Evolutionary conservation across 2,888 invertebrate genomes (phyloP), one percentile per base, ranked within the genome.

Genomic region (Idaea straminata): DNA sequence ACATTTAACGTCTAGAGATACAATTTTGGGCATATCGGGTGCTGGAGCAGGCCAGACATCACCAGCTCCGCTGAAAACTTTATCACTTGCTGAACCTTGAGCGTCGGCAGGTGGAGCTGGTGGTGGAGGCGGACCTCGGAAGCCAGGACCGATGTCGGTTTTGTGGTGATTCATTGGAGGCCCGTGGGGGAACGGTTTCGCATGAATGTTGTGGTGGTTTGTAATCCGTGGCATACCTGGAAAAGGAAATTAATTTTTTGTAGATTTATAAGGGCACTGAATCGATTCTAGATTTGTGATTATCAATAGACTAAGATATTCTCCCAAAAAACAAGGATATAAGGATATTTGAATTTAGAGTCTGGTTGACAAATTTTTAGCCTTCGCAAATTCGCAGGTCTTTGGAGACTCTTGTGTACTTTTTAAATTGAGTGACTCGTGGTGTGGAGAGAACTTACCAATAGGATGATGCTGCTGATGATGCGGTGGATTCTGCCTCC

Each of bases 1-100:
- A 85, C 98, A 98, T 85, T 98, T 98, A 0, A 98, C 98, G 78
- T 98, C 98, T 13, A 98, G 91, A 0, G 97, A 97, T 10, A 97
- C 95, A 69, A 98, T 98, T 88, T 98, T 98, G 0, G 98, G 98
- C 97, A 98, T 98, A 77, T 98, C 98, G 10, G 96, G 96, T 4
- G 95, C 95, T 0, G 96, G 96, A 0, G 96, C 95, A 0, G 97
- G 96, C 98, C 98, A 98, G 10, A 96, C 95, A 72, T 98, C 98
- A 58, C 96, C 96, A 47, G 94, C 94, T 57, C 92, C 92, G 58
- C 89, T 91, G 82, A 93, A 94, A 15, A 94, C 90, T 78, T 94
- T 94, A 67, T 95, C 94, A 73, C 94, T 94, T 35, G 94, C 94
- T 47, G 94, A 94, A 64, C 93, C 83, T 76, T 94, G 94, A 5